A percentile compares a stretch with the other conserved stretches of the same genome.
Evolutionary conservation across 2,113 vertebrate species (phyloP).

Genomic region (Odocoileus hemionus): DNA sequence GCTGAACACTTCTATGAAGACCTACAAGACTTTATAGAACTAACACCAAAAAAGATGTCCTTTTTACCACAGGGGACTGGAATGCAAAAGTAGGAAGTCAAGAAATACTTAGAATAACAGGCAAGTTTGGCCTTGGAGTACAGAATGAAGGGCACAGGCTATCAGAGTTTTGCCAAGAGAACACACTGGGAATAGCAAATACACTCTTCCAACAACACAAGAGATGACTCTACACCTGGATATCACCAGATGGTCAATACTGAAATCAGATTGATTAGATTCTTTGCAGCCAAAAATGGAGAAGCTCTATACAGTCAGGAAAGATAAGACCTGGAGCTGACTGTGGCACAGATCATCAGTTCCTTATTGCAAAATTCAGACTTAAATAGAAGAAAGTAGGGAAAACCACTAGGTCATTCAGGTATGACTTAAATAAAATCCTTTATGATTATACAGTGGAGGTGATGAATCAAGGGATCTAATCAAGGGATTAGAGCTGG

Average conservation of each 20-base stretch:
- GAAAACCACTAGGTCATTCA: background rate
- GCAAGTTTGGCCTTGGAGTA: background rate
- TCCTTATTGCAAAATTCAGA: background rate
- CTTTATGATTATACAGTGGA: background rate
- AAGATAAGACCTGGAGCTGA: background rate
- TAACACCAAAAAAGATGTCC: background rate
- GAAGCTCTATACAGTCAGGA: background rate
- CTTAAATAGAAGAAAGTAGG: background rate
- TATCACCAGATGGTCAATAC: background rate
- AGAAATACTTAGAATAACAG: background rate
- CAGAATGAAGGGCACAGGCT: background rate
- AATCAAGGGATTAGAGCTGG: background rate
- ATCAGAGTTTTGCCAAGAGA: background rate
- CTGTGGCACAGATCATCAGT: background rate
- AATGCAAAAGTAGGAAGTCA: background rate
- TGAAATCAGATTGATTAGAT: background rate
- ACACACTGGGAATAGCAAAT: background rate
- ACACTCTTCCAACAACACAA: background rate
- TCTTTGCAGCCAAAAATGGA: background rate
- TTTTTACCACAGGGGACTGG: background rate
- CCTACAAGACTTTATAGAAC: background rate
- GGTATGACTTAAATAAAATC: background rate
- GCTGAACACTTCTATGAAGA: background rate
- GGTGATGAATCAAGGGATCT: background rate
- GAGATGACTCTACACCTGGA: background rate